Evolutionary conservation across 2,888 invertebrate genomes (phyloP).

Genomic region (Lumbricus terrestris): DNA sequence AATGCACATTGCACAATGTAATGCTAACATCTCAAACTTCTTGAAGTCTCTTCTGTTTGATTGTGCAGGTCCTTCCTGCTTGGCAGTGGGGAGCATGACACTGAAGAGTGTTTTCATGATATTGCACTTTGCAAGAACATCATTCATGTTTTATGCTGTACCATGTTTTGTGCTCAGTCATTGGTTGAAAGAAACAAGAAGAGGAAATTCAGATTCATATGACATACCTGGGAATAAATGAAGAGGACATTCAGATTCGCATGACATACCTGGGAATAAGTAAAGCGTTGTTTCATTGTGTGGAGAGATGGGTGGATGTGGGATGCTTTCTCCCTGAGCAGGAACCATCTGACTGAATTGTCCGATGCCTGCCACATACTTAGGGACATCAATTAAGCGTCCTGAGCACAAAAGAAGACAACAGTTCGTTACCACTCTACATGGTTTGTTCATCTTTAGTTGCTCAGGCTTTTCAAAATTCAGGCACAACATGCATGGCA

Average conservation of each 20-base stretch:
- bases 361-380: background rate
- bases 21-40: no score
- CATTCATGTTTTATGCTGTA: no score
- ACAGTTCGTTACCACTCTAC: background rate
- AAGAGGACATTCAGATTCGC: background rate
- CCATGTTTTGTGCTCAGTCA: background rate
- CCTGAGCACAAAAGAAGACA: background rate
- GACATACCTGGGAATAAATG: background rate
- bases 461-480: background rate
- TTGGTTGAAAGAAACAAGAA: background rate
- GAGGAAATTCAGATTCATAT: background rate
- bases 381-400: background rate
- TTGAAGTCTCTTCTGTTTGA: no score
- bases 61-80: no score
- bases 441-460: background rate
- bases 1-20: no score
- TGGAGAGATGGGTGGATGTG: background rate
- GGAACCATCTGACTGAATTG: background rate
- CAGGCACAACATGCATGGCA: background rate
- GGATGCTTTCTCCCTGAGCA: background rate
- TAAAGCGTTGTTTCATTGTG: background rate
- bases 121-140: no score
- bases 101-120: no score
- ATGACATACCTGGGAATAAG: conserved; percentile 5
- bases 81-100: no score